A percentile compares a stretch with the other conserved stretches of the same genome.
Conservation (phyloP, 2,113 vertebrate genomes). For the Reinhardtius hippoglossoides region DNA sequence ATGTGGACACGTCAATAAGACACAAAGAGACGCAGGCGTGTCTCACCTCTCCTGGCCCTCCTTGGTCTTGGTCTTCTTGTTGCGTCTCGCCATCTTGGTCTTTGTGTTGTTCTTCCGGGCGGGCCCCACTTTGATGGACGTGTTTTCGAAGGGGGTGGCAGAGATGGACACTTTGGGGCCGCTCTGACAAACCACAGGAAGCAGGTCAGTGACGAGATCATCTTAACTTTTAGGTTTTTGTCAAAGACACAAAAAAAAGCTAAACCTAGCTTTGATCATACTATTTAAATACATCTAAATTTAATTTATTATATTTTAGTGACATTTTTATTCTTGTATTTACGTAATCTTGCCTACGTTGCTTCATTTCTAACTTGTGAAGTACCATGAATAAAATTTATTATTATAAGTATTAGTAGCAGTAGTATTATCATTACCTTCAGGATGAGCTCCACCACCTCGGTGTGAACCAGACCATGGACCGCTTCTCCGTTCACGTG, state of each 20-base stretch:
- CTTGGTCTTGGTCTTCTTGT: conserved; percentile 91
- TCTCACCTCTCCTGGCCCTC: conserved; percentile 93
- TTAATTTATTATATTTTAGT: too few species aligned
- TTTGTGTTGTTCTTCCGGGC: conserved; percentile 91
- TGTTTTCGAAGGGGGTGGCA: conserved; percentile 96
- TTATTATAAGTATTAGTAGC: too few species aligned
- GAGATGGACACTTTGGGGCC: conserved; percentile 95
- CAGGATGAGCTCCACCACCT: conserved; percentile 96
- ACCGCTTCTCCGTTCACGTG: conserved; percentile 97
- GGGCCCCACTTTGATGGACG: conserved; percentile 95
- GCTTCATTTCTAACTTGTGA: too few species aligned
- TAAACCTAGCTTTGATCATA: too few species aligned
- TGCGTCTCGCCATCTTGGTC: conserved; percentile 96
- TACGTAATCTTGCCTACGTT: too few species aligned
- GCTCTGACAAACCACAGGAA: conserved; percentile 81
- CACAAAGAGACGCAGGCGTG: not conserved
- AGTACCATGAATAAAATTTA: too few species aligned
- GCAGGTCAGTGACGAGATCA: not conserved
- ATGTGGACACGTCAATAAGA: too few species aligned
- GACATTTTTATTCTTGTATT: too few species aligned
- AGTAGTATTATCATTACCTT: conserved; percentile 82
- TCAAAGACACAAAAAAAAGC: too few species aligned
- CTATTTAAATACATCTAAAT: too few species aligned
- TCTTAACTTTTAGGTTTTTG: too few species aligned
- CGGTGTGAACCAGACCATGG: conserved; percentile 95